Conservation (phyloP, 2,888 invertebrate species). For the Drosophila barbarae region DNA sequence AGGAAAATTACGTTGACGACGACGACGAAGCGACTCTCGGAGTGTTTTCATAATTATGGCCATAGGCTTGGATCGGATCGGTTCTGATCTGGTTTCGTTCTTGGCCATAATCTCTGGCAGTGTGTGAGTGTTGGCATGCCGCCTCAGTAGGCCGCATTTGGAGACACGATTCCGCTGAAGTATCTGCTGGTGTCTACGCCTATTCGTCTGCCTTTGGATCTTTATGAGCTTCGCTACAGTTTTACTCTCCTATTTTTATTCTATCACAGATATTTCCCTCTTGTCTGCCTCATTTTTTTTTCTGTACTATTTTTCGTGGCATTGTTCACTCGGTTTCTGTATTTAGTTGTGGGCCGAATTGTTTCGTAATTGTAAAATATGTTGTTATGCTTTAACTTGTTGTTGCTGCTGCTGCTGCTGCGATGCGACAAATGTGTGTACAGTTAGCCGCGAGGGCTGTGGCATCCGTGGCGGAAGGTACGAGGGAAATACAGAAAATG, state of each 20-base stretch:
- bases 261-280: conserved; percentile 5
- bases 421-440: conserved; percentile 59
- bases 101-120: conserved; percentile 30
- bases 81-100: conserved; percentile 69
- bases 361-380: conserved; percentile 72
- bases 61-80: conserved; percentile 50
- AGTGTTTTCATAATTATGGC: conserved; percentile 71
- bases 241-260: conserved; percentile 17
- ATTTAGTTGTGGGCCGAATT: conserved; percentile 68
- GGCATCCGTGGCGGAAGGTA: conserved; percentile 25
- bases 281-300: neutral
- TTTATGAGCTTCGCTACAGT: conserved; percentile 14
- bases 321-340: conserved; percentile 57
- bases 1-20: conserved; percentile 46
- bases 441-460: conserved; percentile 46
- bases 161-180: conserved; percentile 42
- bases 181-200: conserved; percentile 47
- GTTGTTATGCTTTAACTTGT: conserved; percentile 62
- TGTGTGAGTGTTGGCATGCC: conserved; percentile 46
- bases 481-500: conserved; percentile 7
- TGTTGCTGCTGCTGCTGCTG: conserved; percentile 42
- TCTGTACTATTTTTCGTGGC: conserved; percentile 34
- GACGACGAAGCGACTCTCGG: conserved; percentile 41
- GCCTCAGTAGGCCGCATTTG: conserved; percentile 49
- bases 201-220: conserved; percentile 49